Percentiles rank a stretch among this genome's conserved stretches.
Evolutionary conservation across 2,888 invertebrate genomes (phyloP).

Genomic region (Drosophila putrida): DNA sequence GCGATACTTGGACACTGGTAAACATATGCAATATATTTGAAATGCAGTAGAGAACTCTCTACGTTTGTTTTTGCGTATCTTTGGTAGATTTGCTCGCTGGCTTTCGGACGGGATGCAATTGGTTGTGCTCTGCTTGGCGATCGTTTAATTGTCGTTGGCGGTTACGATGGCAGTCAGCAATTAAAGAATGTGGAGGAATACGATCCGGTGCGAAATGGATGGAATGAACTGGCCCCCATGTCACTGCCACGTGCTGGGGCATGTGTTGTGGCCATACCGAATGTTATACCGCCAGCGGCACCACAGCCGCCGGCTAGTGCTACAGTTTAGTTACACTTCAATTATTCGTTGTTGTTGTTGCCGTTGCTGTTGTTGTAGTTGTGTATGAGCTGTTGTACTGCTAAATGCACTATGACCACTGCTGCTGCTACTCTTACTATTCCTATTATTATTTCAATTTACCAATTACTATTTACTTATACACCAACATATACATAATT

Average conservation of each 20-base stretch:
- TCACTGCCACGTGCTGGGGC: conserved; percentile 95
- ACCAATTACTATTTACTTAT: not conserved
- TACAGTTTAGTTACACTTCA: conserved; percentile 84
- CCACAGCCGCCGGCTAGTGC: conserved; percentile 82
- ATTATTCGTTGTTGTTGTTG: conserved; percentile 42
- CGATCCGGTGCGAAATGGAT: conserved; percentile 93
- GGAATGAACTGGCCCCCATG: conserved; percentile 92
- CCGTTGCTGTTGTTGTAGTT: conserved; percentile 39
- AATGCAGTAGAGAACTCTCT: not conserved
- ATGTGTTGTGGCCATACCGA: conserved; percentile 91
- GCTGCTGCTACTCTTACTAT: conserved; percentile 42
- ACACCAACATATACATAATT: conserved; percentile 7
- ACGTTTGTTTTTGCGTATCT: not conserved
- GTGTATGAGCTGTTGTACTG: conserved; percentile 34
- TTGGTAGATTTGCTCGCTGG: conserved; percentile 90
- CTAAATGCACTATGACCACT: conserved; percentile 37
- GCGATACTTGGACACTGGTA: conserved; percentile 94
- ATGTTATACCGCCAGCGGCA: conserved; percentile 83
- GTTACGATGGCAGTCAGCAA: conserved; percentile 96
- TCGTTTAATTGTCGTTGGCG: conserved; percentile 92
- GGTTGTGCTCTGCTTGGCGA: conserved; percentile 94
- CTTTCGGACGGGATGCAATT: conserved; percentile 94
- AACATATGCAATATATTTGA: not conserved
- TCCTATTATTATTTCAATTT: conserved; percentile 1
- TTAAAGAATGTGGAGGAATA: conserved; percentile 95